These are phyloP conservation scores for Eonycteris spelaea DNA, from an alignment of 2,113 vertebrate genomes.

Conservation along the genomic window DNA sequence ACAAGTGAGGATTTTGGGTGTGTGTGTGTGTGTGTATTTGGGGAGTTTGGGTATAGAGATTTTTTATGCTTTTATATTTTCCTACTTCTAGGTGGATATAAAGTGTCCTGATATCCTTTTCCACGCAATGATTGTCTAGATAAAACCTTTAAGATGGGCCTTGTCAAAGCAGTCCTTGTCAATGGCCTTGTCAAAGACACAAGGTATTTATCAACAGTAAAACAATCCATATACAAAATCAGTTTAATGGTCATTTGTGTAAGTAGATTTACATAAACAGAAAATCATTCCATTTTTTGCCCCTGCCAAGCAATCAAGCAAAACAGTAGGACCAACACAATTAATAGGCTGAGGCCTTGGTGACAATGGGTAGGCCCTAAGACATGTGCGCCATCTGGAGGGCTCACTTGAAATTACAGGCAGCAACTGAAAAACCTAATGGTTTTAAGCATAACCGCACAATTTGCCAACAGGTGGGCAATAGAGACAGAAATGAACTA, in stretches of 20 bases:
- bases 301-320: conserved; percentile 35
- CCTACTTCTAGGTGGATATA: background rate
- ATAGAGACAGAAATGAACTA: background rate
- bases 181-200: background rate
- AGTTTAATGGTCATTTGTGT: conserved; percentile 47
- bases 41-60: background rate
- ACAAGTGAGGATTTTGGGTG: background rate
- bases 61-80: background rate
- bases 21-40: background rate
- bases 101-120: background rate
- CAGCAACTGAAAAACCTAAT: background rate
- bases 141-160: background rate
- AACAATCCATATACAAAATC: conserved; percentile 39
- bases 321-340: background rate
- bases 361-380: background rate
- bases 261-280: conserved; percentile 50
- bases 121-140: background rate
- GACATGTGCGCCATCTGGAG: conserved; percentile 40
- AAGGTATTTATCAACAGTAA: background rate
- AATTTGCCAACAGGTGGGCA: background rate
- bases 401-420: conserved; percentile 22
- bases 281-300: conserved; percentile 51
- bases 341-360: background rate
- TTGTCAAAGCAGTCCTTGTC: background rate
- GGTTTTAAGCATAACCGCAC: background rate